Conservation (phyloP, 2,888 invertebrate species). For the Tiliacea citrago region DNA sequence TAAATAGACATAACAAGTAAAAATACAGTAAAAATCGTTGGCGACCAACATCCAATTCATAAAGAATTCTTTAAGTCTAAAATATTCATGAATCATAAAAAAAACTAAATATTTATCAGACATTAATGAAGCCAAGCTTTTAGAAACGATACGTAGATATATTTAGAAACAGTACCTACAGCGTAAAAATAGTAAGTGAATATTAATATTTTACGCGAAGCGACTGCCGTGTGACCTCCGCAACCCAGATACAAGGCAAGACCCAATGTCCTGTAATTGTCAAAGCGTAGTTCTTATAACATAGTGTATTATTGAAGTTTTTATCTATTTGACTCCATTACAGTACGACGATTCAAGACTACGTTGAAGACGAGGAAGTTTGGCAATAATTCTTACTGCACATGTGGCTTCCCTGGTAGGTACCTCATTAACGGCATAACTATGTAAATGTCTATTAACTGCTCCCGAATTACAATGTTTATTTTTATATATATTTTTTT, state of each 20-base stretch:
- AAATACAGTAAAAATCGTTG: neutral
- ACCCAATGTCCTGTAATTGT: neutral
- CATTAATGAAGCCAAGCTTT: too few relatives aligned
- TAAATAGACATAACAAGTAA: neutral
- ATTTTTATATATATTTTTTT: too few relatives aligned
- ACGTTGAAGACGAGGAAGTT: too few relatives aligned
- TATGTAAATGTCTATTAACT: too few relatives aligned
- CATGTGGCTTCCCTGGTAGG: too few relatives aligned
- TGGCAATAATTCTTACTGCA: too few relatives aligned
- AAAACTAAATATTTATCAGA: neutral
- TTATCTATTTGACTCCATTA: neutral
- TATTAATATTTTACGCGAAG: conserved; percentile 24
- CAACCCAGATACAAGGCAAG: neutral
- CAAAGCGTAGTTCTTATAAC: neutral
- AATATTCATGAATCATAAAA: neutral
- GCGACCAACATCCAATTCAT: neutral
- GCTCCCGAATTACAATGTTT: too few relatives aligned
- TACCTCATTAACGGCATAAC: too few relatives aligned
- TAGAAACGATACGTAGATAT: neutral
- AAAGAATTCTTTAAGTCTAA: neutral
- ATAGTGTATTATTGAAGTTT: neutral
- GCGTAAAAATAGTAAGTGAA: neutral
- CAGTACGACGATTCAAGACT: neutral
- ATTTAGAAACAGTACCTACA: neutral
- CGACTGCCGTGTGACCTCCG: neutral